phyloP scores from a whole-genome alignment of 1,140 invertebrate species.

The Plutomurus gul region DNA sequence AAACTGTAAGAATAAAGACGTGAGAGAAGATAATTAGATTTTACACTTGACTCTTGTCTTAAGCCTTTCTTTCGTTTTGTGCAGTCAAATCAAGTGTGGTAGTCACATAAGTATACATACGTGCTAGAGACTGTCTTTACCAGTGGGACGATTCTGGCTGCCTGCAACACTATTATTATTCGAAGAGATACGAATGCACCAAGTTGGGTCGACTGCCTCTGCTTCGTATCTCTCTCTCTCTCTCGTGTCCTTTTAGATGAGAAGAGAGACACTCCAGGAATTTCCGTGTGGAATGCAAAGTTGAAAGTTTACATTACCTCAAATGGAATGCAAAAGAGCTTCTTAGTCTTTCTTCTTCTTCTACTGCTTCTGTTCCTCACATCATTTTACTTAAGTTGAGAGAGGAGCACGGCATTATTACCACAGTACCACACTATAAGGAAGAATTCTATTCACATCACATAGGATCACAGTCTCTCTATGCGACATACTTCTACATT shows the following conservation, averaged over 20 bases:
- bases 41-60: constrained; percentile 6
- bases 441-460: neutral
- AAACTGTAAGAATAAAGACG: neutral
- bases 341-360: neutral
- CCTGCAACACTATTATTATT: too few species aligned
- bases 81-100: too few species aligned
- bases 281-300: constrained; percentile 30
- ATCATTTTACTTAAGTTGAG: neutral
- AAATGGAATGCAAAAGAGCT: constrained; percentile 33
- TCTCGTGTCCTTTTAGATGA: neutral
- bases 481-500: neutral
- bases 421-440: too few species aligned
- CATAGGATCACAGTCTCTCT: neutral
- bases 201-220: too few species aligned
- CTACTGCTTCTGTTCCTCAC: neutral
- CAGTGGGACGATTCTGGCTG: too few species aligned
- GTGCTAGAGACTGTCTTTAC: too few species aligned
- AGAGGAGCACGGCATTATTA: neutral
- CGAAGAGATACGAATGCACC: too few species aligned
- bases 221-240: neutral
- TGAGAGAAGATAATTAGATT: constrained; percentile 23
- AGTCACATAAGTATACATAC: too few species aligned
- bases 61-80: neutral
- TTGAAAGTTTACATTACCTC: constrained; percentile 32
- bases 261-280: constrained; percentile 10